Evolutionary conservation across 1,140 invertebrate species (phyloP).

Genomic region (Diabrotica undecimpunctata): DNA sequence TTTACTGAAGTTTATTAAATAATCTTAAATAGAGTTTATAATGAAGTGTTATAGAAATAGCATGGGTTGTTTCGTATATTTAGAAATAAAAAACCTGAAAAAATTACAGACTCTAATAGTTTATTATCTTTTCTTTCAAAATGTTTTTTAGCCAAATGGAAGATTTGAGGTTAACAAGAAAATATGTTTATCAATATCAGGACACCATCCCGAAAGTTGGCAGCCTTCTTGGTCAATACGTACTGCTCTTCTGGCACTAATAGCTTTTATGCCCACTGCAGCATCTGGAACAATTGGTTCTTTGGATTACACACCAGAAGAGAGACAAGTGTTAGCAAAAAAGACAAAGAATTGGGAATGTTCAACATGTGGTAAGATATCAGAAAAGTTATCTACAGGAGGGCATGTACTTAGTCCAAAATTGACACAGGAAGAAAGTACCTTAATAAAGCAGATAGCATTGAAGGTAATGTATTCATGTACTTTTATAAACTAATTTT

Average conservation of each 20-base stretch:
- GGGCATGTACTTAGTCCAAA: constrained; percentile 36
- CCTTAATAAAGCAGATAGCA: constrained; percentile 42
- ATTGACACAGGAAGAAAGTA: constrained; percentile 51
- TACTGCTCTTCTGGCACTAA: constrained; percentile 87
- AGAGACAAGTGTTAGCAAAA: constrained; percentile 76
- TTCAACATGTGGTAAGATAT: constrained; percentile 56
- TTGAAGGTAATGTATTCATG: constrained; percentile 36
- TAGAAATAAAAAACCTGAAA: too few species aligned
- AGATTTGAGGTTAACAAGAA: constrained; percentile 93
- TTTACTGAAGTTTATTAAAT: too few species aligned
- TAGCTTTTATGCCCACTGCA: constrained; percentile 91
- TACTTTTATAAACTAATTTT: too few species aligned
- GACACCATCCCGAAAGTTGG: constrained; percentile 97
- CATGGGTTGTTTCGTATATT: too few species aligned
- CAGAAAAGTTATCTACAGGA: constrained; percentile 47
- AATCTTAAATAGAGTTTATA: too few species aligned
- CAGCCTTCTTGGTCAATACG: constrained; percentile 95
- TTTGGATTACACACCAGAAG: constrained; percentile 80
- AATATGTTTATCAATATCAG: constrained; percentile 94
- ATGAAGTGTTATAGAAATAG: too few species aligned
- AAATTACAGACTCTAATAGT: too few species aligned
- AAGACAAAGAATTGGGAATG: constrained; percentile 63
- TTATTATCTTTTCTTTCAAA: background rate
- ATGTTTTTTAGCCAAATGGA: constrained; percentile 76
- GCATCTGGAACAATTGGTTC: constrained; percentile 87